phyloP scores from a whole-genome alignment of 2,888 invertebrate genomes.

The Lacanobia oleracea region DNA sequence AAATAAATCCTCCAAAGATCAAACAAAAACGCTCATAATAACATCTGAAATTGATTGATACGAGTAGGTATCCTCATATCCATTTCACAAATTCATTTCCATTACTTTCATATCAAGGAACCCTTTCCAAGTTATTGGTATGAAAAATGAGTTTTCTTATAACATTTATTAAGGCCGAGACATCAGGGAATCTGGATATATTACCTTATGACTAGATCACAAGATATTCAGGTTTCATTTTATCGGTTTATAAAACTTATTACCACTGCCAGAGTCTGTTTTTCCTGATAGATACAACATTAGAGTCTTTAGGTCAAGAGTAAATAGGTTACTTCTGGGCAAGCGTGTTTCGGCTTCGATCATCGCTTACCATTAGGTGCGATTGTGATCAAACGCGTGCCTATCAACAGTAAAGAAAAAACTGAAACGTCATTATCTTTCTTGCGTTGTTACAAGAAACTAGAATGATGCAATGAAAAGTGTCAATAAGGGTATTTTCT shows the following conservation, averaged over 20 bases:
- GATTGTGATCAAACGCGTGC: too few species aligned
- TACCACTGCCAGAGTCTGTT: too few species aligned
- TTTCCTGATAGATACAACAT: too few species aligned
- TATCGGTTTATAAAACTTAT: background rate
- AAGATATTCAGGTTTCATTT: conserved; percentile 11
- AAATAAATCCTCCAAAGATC: conserved; percentile 6
- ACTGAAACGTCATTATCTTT: too few species aligned
- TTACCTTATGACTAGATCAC: conserved; percentile 32
- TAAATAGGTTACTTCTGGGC: too few species aligned
- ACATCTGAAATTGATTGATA: conserved; percentile 14
- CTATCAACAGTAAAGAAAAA: too few species aligned
- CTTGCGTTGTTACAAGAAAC: background rate
- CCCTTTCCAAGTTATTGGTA: conserved; percentile 43
- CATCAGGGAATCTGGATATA: conserved; percentile 39
- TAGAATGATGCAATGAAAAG: background rate
- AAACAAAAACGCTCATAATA: conserved; percentile 15
- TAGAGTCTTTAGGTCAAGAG: too few species aligned
- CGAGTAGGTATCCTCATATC: background rate
- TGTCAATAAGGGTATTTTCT: too few species aligned
- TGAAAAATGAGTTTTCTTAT: conserved; percentile 58
- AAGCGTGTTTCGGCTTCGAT: too few species aligned
- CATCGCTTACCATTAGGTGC: too few species aligned
- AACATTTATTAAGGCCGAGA: conserved; percentile 41
- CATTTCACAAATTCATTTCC: conserved; percentile 40
- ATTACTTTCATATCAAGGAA: conserved; percentile 49